phyloP scores from a whole-genome alignment of 2,797 vertebrate genomes.

The Semaprochilodus insignis region DNA sequence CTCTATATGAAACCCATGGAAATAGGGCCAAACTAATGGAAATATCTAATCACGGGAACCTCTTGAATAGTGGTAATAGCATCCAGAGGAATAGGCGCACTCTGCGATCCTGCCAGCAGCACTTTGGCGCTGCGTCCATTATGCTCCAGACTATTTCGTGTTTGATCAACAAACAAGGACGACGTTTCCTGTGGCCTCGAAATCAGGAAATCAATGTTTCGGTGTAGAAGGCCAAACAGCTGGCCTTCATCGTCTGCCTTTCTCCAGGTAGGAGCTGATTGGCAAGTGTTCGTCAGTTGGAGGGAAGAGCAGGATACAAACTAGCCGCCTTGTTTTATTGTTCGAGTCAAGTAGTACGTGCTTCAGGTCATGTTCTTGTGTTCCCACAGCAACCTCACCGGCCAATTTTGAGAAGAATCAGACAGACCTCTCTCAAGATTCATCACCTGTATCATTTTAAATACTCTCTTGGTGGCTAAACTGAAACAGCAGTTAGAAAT shows the following conservation, averaged over 20 bases:
- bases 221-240: neutral
- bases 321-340: too few species aligned
- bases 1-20: neutral
- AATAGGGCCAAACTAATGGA: neutral
- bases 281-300: neutral
- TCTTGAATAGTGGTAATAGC: slow-evolving; percentile 18
- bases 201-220: neutral
- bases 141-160: neutral
- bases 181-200: neutral
- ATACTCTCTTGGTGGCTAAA: too few species aligned
- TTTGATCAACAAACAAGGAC: slow-evolving; percentile 15
- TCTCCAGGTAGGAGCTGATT: neutral
- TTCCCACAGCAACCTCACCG: too few species aligned
- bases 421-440: too few species aligned
- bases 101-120: slow-evolving; percentile 2
- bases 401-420: too few species aligned
- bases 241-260: neutral
- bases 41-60: slow-evolving; percentile 5
- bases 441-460: too few species aligned
- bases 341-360: too few species aligned
- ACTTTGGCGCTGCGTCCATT: neutral
- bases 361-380: too few species aligned
- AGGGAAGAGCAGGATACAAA: too few species aligned
- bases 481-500: too few species aligned
- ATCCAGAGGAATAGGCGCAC: slow-evolving; percentile 17